A percentile compares a stretch with the other conserved stretches of the same genome.
Evolutionary conservation across 2,797 vertebrate species (phyloP).

Genomic region (Eremophila alpestris): DNA sequence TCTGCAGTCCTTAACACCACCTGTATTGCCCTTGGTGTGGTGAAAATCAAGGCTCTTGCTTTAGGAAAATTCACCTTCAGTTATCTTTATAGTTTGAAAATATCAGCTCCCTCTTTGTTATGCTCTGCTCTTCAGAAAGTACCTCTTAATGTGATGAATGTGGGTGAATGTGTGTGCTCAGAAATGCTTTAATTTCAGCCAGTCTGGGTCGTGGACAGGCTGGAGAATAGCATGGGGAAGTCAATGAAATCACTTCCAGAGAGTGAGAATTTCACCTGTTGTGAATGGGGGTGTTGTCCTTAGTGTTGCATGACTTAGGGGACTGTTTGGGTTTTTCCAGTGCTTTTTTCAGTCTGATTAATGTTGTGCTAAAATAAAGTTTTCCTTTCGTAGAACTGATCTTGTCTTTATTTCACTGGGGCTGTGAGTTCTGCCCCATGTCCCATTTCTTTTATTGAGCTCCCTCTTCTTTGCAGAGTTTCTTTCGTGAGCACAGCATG

Average conservation of each 20-base stretch:
- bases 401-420: background rate
- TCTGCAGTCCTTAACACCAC: background rate
- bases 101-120: background rate
- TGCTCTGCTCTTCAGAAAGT: background rate
- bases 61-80: background rate
- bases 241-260: background rate
- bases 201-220: background rate
- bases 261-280: background rate
- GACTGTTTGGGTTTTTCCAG: background rate
- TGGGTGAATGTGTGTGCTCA: background rate
- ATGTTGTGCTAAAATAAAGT: background rate
- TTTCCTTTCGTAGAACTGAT: conserved; percentile 12
- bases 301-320: background rate
- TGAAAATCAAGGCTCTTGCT: background rate
- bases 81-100: background rate
- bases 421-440: conserved; percentile 31
- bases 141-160: background rate
- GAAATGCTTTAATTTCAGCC: background rate
- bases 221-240: background rate
- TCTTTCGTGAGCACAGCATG: conserved; percentile 50
- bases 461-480: conserved; percentile 41
- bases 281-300: background rate
- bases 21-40: background rate
- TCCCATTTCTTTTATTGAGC: conserved; percentile 17
- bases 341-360: background rate